phyloP scores from a whole-genome alignment of 2,888 invertebrate species.

The Heliconius sara region DNA sequence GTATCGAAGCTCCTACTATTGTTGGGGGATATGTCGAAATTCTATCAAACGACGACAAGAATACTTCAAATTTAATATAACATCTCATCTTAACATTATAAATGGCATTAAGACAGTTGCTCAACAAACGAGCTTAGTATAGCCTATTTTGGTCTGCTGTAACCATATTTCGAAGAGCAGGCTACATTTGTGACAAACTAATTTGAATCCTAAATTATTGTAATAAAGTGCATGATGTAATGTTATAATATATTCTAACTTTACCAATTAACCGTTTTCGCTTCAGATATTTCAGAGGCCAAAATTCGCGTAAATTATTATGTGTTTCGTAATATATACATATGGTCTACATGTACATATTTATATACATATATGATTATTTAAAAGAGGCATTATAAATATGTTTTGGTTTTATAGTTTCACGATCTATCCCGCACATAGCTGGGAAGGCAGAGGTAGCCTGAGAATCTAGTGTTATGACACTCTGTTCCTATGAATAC shows the following conservation, averaged over 20 bases:
- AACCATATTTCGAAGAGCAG: not conserved
- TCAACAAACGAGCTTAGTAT: conserved; percentile 17
- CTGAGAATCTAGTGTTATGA: not conserved
- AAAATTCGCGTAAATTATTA: conserved; percentile 19
- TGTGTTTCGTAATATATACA: not conserved
- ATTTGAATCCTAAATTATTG: not conserved
- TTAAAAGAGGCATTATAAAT: not conserved
- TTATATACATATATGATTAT: too few species aligned
- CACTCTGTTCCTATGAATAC: not conserved
- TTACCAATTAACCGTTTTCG: conserved; percentile 21
- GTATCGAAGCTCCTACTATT: not conserved
- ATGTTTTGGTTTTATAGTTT: not conserved
- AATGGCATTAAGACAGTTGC: conserved; percentile 6
- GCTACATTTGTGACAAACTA: not conserved
- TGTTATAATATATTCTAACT: conserved; percentile 8
- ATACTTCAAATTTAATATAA: not conserved
- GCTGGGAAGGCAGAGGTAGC: too few species aligned
- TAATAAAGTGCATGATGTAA: not conserved
- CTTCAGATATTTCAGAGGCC: conserved; percentile 7
- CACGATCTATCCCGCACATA: not conserved
- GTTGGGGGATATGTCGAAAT: not conserved
- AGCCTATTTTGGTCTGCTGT: conserved; percentile 11
- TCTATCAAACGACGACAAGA: not conserved
- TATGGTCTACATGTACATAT: not conserved
- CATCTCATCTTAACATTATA: not conserved